Base-by-base conservation (phyloP, 2,888 invertebrate genomes). In the Andricus quercusramuli region DNA sequence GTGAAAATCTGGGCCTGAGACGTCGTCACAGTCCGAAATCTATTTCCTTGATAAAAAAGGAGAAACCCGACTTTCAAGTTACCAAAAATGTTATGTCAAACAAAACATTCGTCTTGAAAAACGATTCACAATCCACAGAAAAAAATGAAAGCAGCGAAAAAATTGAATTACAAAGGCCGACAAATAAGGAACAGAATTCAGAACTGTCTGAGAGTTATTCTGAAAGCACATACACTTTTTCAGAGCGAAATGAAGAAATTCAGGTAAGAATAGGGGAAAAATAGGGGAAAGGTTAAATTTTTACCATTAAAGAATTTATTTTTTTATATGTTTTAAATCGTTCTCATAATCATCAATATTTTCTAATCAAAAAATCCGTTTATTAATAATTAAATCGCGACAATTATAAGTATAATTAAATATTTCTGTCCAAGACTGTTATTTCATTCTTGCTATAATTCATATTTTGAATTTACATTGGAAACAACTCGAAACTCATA, bases 1-100 rank as follows among this genome's bases (percentile, higher is more conserved):
- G 79, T 37, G 85, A 87, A 47, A 83, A 87, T 78, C 62, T 83
- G 3, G 81, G 68, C 0, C 66, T 70, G 41, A 80, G 80, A 15
- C 37, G 37, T 44, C 74, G 56, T 3, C 62, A 66, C n/a, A 78
- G 65, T 29, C 5, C 20, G n/a, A 62, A 78, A 51, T n/a, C 29
- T 56, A 13, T 51, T 51, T 17, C 13, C 11, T 66, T 56, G 20
- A n/a, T n/a, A 13, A 74, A 74, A 70, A 47, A 51, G 15, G 29
- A 70, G 17, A 70, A 70, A 70, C 29, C 25, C 29, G n/a, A 74
- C 32, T 32, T 32, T 20, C 20, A 51, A 74, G 29, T n/a, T 13
- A n/a, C 20, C 9, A 74, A 74, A 20, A 17, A 47, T 20, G 5
- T 25, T 29, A 20, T 32, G n/a, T 74, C 56, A 56, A 74, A 47